Percentiles rank a stretch among this genome's conserved stretches.
Conservation (phyloP, 2,113 vertebrate species). For the Paracanthobrama guichenoti region DNA sequence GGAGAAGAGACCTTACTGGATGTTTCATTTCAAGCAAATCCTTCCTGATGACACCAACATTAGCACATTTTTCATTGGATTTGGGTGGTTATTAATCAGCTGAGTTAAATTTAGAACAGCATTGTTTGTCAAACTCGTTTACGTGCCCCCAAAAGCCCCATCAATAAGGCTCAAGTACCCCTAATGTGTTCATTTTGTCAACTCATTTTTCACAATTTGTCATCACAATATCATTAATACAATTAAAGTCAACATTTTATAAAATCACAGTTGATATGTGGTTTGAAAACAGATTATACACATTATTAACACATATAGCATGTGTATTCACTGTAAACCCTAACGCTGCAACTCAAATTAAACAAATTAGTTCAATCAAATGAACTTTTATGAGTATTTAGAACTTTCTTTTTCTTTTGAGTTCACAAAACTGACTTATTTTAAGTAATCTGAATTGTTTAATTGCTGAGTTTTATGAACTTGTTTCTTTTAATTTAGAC, state of each 20-base stretch:
- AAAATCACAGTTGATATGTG: not conserved
- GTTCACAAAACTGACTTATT: too few species aligned
- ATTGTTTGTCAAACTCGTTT: not conserved
- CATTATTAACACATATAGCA: too few species aligned
- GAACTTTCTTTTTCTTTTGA: too few species aligned
- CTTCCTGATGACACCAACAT: constrained; percentile 6
- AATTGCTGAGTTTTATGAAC: too few species aligned
- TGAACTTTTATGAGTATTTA: too few species aligned
- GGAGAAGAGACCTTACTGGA: constrained; percentile 22
- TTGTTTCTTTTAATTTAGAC: too few species aligned
- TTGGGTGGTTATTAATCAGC: not conserved
- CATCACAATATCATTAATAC: too few species aligned
- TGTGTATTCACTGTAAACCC: too few species aligned
- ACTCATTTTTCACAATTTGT: not conserved
- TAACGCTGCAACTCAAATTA: too few species aligned
- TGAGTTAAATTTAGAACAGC: not conserved
- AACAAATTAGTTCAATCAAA: too few species aligned
- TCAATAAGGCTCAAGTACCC: not conserved
- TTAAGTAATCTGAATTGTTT: too few species aligned
- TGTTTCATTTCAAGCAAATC: constrained; percentile 7
- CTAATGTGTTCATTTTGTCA: not conserved
- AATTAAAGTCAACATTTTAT: not conserved
- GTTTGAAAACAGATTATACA: not conserved
- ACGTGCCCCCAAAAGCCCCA: not conserved
- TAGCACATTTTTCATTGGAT: not conserved